Base-by-base conservation (phyloP, 2,113 vertebrate species). In the Cyanistes caeruleus region DNA sequence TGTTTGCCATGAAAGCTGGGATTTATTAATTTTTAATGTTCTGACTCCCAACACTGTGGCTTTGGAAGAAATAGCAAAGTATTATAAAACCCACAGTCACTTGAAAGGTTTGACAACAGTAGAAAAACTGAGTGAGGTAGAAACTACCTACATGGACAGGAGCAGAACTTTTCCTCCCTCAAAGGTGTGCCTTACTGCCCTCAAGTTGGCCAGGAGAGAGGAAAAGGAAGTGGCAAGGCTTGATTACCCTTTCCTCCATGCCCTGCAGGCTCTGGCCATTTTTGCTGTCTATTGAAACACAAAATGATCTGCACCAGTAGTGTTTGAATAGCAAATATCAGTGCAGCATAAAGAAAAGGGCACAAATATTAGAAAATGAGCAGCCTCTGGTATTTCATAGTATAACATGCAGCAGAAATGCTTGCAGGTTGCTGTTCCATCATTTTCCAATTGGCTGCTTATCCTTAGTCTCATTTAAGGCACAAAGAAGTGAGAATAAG, bases 321-420 rank as follows among this genome's bases (percentile, higher is more conserved):
- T 82, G 78, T 90, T 63, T 76, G 87, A 88, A 85, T 24, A 80
- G 67, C 81, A 96, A 83, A 90, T 91, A 65, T 3, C 74, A 62
- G 37, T 24, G 51, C 87, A 70, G 78, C 63, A 2, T 35, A 55
- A 67, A 79, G 90, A 63, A 79, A 70, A 79, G 63, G 22, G 41
- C 39, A 35, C 4, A 0, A 21, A 2, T 46, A 17, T 7, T 83
- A 60, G 84, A 51, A 77, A 91, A 68, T 24, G 53, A 91, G 77
- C 90, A 75, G 52, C 60, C 63, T 72, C 48, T 92, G 69, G 43
- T 87, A 44, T 81, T 89, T 84, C 15, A 13, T 15, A 65, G 87
- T 51, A 39, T n/a, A 80, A 74, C 10, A 4, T 27, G 21, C 75
- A 86, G 52, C 56, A 75, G 6, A 13, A 79, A 37, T 48, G 9